These are phyloP conservation scores for Incurvaria masculella DNA, from an alignment of 2,888 invertebrate genomes.

Conservation along the genomic window DNA sequence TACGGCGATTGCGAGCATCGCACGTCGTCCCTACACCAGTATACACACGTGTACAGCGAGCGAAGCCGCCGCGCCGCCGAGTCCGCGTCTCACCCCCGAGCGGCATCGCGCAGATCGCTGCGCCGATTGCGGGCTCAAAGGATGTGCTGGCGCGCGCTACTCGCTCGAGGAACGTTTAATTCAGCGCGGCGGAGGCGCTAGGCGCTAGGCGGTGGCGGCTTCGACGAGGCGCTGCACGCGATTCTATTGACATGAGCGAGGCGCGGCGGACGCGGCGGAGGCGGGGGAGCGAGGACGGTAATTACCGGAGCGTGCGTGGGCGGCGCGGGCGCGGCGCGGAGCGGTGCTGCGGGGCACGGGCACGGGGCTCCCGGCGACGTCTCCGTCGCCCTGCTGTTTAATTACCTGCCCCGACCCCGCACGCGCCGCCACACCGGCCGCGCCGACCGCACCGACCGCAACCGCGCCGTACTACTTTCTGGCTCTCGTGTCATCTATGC, in stretches of 20 bases:
- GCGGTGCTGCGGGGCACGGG: slow-evolving; percentile 30
- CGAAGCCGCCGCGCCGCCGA: neutral
- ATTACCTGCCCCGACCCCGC: slow-evolving; percentile 3
- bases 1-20: neutral
- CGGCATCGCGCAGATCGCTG: slow-evolving; percentile 38
- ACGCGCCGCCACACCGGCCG: neutral
- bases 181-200: no score
- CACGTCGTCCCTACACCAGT: neutral
- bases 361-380: slow-evolving; percentile 14
- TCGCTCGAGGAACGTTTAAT: slow-evolving; percentile 45
- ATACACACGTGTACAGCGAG: neutral
- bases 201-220: no score
- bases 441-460: neutral
- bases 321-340: slow-evolving; percentile 49
- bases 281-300: slow-evolving; percentile 37
- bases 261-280: slow-evolving; percentile 35
- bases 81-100: no score
- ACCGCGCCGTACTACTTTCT: no score
- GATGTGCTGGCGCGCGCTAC: slow-evolving; percentile 49
- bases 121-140: slow-evolving; percentile 55
- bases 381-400: neutral
- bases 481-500: no score
- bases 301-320: slow-evolving; percentile 43
- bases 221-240: slow-evolving; percentile 47
- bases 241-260: slow-evolving; percentile 46